Evolutionary conservation across 1,140 invertebrate species (phyloP), one percentile per base, ranked within the genome.

Genomic region (Brachionus angularis): DNA sequence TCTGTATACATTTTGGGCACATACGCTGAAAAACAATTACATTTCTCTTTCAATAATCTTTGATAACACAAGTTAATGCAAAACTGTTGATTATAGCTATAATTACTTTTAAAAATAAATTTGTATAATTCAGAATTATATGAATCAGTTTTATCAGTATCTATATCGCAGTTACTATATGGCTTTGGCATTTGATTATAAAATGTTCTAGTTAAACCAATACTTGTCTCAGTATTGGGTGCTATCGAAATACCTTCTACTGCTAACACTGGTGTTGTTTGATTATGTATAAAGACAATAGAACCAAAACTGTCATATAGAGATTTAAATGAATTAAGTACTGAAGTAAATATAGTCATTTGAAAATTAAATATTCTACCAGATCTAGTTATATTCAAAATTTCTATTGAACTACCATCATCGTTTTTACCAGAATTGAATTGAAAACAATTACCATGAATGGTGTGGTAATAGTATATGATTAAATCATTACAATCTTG

Each of bases 41-140:
- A 64, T 23, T 21, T 7, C 8, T 64, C 21, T 23, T 23, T 33
- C 2, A 42, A 29, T 16, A 44, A 12, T 16, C 31, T 47, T 44
- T 64, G 61, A 23, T 23, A 4, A 12, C 36, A 64, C 7, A 42
- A 18, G 27, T 25, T 18, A 7, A 44, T 10, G 33, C 61, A 64
- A 12, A 46, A 25, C 5, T 7, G 21, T 5, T 64, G 61, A 16
- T 31, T 64, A 5, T 64, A 64, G 12, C 23, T 18, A n/a, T 31
- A 27, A 0, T 14, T 46, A 18, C 33, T 44, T n/a, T 55, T 8
- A 55, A 33, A 31, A 3, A 55, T 31, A 16, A 55, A 34, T 29
- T 64, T 47, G 12, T 42, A 64, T n/a, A 44, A 44, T 44, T 47
- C 61, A 46, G 25, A 64, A 21, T 64, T 10, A 46, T 64, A 64